Evolutionary conservation across 2,888 invertebrate genomes (phyloP), one percentile per base, ranked within the genome.

Genomic region (Hipparchia sbordonii): DNA sequence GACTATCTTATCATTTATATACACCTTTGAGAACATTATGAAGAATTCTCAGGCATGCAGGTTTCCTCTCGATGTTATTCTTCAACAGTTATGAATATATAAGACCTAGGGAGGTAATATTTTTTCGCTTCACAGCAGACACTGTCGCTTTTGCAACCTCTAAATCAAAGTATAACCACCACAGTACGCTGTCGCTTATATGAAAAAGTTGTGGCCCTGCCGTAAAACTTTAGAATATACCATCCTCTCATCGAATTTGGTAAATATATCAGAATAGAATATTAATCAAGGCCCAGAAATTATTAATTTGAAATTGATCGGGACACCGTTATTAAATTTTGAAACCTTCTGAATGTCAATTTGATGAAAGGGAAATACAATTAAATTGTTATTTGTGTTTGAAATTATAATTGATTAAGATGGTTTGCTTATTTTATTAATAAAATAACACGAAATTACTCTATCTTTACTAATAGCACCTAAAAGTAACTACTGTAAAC

Each of bases 281-380:
- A 39, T 61, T 45, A 61, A 45, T 61, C 39, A n/a, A 45, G 23
- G 23, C 60, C n/a, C 39, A 7, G 39, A 45, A 45, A 12, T 39
- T 12, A 39, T 60, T 60, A 39, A 60, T 60, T 60, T 12, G 60
- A 60, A 45, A 61, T 57, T n/a, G 39, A 61, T 61, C 45, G 39
- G 45, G 39, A 61, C 6, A 45, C 45, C 45, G 45, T 45, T 61
- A 45, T 45, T 45, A 45, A 61, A 61, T 61, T 61, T 5, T 45
- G 7, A n/a, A 45, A 5, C 60, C 39, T 10, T 61, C 12, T 9
- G 39, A 61, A 61, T 45, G 45, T 61, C 12, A 12, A 39, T 39
- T 45, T 2, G 39, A 10, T 12, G 6, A 45, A 45, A 8, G 0
- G 9, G 8, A 57, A 57, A 57, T 57, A 57, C 6, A 54, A 54